Evolutionary conservation across 2,113 vertebrate species (phyloP), one percentile per base, ranked within the genome.

Genomic region (Scomber japonicus): DNA sequence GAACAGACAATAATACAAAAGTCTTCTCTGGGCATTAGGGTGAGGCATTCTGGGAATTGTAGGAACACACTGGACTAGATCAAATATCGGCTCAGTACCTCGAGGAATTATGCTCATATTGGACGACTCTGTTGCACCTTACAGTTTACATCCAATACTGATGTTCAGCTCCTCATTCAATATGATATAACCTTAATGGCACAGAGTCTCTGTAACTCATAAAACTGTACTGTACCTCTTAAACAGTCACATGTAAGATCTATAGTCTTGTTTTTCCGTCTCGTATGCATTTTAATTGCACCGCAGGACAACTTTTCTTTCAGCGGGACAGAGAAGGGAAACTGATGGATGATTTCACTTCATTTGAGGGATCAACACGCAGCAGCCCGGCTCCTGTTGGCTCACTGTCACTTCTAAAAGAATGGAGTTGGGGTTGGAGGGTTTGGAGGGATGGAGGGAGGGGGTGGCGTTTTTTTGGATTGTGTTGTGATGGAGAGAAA

Each of bases 401-500:
- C 86, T 71, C 60, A 2, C 69, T 68, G 73, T 76, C 70, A 81
- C 78, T 73, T 83, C 46, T 35, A 48, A 79, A 81, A 89, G 82
- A 81, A 82, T 76, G 46, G 80, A 55, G 76, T 30, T 27, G 40
- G 66, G 72, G 57, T 19, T 35, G 51, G 62, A 15, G 40, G 59
- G 17, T 53, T 70, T 30, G 27, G 46, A 7, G 49, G 60, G 3
- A 11, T 8, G 12, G 15, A 19, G 12, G 1, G 12, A 12, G 19
- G 12, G 1, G 56, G 19, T 11, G 56, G 57, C 40, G 55, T 49
- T 79, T 76, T 57, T 83, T 81, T 80, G 75, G 91, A 64, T 75
- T 6, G 13, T 56, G 78, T 53, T 71, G 74, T 75, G 91, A 88
- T 86, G 83, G 77, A 70, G 74, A 75, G 81, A 82, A 74, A 77